Conservation (phyloP, 1,140 invertebrate species). For the Zelostemma sp. region DNA sequence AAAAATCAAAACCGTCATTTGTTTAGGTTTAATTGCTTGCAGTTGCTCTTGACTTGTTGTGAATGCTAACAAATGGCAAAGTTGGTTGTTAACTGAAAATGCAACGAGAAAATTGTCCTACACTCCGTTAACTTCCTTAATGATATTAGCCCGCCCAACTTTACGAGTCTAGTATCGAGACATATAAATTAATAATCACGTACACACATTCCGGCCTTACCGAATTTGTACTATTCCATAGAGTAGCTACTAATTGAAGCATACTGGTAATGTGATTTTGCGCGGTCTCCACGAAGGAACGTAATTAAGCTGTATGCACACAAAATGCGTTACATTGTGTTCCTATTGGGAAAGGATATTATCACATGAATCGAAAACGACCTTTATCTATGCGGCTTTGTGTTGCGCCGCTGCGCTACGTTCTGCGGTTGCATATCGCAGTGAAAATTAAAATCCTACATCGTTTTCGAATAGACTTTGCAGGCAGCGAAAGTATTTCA, state of each 20-base stretch:
- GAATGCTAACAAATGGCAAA: not conserved
- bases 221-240: conserved; percentile 40
- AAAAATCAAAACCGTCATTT: not conserved
- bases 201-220: conserved; percentile 28
- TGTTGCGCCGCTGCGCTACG: conserved; percentile 38
- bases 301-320: conserved; percentile 47
- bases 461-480: not conserved
- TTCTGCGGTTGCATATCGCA: conserved; percentile 35
- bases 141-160: conserved; percentile 32
- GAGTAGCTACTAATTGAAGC: conserved; percentile 46
- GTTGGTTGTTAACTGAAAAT: not conserved
- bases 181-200: conserved; percentile 41
- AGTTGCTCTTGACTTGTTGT: not conserved
- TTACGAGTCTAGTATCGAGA: conserved; percentile 30
- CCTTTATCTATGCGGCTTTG: conserved; percentile 42
- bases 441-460: conserved; percentile 36
- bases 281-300: conserved; percentile 42
- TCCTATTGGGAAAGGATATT: conserved; percentile 32
- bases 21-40: not conserved
- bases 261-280: conserved; percentile 44
- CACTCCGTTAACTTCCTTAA: not conserved
- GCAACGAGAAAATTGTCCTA: not conserved
- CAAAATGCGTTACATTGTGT: conserved; percentile 41
- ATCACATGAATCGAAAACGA: conserved; percentile 43
- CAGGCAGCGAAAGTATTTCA: not conserved